These are phyloP conservation scores for Aleiodes alternator DNA, from an alignment of 2,888 invertebrate genomes.

Conservation along the genomic window DNA sequence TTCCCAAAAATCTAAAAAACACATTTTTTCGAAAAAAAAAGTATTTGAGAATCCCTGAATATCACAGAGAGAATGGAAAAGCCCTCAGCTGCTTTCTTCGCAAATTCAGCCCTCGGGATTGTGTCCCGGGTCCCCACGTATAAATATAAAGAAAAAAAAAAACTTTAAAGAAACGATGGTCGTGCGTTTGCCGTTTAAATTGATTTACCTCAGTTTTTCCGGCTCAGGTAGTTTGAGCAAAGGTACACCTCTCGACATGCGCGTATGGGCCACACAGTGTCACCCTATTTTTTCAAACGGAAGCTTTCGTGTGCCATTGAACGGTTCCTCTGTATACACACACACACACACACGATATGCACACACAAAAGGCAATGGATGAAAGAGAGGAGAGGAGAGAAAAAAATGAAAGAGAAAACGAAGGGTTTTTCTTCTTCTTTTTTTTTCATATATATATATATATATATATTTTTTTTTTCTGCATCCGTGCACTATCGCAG, in stretches of 20 bases:
- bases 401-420: slow-evolving; percentile 9
- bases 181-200: slow-evolving; percentile 68
- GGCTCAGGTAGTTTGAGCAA: slow-evolving; percentile 65
- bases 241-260: slow-evolving; percentile 27
- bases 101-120: slow-evolving; percentile 65
- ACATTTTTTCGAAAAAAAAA: neutral
- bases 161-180: slow-evolving; percentile 50
- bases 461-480: too few relatives aligned
- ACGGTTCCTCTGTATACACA: slow-evolving; percentile 32
- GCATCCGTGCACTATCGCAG: slow-evolving; percentile 57
- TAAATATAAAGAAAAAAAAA: slow-evolving; percentile 44
- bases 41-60: slow-evolving; percentile 56
- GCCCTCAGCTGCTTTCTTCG: slow-evolving; percentile 72
- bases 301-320: slow-evolving; percentile 37
- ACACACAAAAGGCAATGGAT: slow-evolving; percentile 43
- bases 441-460: neutral
- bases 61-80: slow-evolving; percentile 59
- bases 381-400: neutral
- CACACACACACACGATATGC: slow-evolving; percentile 15
- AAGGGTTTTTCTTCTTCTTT: slow-evolving; percentile 17
- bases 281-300: slow-evolving; percentile 42
- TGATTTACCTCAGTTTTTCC: slow-evolving; percentile 70
- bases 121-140: slow-evolving; percentile 43
- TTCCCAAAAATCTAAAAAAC: neutral
- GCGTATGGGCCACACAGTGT: slow-evolving; percentile 8